Conservation (phyloP, 2,113 vertebrate genomes). For the Collichthys lucidus region DNA sequence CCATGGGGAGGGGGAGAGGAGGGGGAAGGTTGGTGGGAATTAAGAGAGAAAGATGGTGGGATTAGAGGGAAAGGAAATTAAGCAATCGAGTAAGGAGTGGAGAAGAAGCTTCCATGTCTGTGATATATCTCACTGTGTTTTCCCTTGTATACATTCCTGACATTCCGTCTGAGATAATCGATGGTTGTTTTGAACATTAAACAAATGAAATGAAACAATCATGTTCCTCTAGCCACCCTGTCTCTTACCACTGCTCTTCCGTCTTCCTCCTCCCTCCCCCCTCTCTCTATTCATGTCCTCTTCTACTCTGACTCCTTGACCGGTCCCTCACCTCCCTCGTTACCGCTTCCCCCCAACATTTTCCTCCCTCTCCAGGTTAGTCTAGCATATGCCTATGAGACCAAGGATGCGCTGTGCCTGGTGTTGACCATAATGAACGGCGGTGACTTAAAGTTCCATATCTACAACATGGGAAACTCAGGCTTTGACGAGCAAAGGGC, state of each 20-base stretch:
- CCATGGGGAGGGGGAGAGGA: constrained; percentile 6
- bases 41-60: constrained; percentile 39
- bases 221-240: constrained; percentile 16
- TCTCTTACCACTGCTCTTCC: constrained; percentile 45
- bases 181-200: constrained; percentile 39
- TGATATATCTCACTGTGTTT: constrained; percentile 3
- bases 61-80: constrained; percentile 21
- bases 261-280: constrained; percentile 3
- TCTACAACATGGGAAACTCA: constrained; percentile 92
- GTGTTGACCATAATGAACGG: constrained; percentile 96
- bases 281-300: not conserved
- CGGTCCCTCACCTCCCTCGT: constrained; percentile 12
- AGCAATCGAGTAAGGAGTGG: not conserved
- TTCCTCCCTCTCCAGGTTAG: constrained; percentile 83
- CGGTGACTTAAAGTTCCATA: constrained; percentile 95
- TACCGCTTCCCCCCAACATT: constrained; percentile 32
- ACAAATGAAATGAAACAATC: constrained; percentile 41
- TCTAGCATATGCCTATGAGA: constrained; percentile 92
- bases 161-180: constrained; percentile 31
- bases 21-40: constrained; percentile 38
- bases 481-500: constrained; percentile 92
- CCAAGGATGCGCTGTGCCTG: constrained; percentile 91
- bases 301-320: not conserved
- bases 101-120: constrained; percentile 34
- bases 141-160: constrained; percentile 54